Base-by-base conservation (phyloP, 1,140 invertebrate genomes). In the Marisa cornuarietis region DNA sequence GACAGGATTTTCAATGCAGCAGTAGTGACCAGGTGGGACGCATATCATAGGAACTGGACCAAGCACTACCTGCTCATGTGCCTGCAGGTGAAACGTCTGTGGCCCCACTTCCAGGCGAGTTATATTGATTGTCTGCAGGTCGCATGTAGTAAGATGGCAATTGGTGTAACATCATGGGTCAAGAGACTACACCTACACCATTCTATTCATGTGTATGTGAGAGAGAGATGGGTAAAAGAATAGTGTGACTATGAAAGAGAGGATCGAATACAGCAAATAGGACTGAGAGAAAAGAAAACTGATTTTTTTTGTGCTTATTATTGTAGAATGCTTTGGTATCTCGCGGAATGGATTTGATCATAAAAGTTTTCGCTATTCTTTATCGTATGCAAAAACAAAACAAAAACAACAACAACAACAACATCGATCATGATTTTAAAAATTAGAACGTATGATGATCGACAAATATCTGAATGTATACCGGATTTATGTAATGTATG, bases 31-130 rank as follows among this genome's bases (percentile, higher is more conserved):
- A 24, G 92, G 92, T 63, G 91, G 91, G 16, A 92, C 82, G 49
- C 90, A 87, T 11, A 92, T 85, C 91, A 92, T 92, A n/a, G 87
- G 85, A 3, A 87, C 76, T 68, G 85, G 85, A 78, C 85, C 86
- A 79, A 80, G 75, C 62, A 87, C 86, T 52, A 88, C 42, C 49
- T 72, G 78, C 80, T 92, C 92, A 89, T 92, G 90, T 51, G 90
- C 88, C 82, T 91, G 86, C 58, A 91, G 81, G 51, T 90, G 85
- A 73, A 91, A 87, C 11, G 91, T 91, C 73, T 92, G 82, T 22
- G 92, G 92, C 31, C 92, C 92, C 58, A 87, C 84, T 79, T 91
- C 92, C 49, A 92, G 82, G 75, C 90, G 79, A 22, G 90, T 91
- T 11, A 92, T 89, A 84, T 92, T 92, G 0, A 87, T 82, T 54